phyloP scores from a whole-genome alignment of 1,140 invertebrate genomes.

The Brachionus manjavacas region DNA sequence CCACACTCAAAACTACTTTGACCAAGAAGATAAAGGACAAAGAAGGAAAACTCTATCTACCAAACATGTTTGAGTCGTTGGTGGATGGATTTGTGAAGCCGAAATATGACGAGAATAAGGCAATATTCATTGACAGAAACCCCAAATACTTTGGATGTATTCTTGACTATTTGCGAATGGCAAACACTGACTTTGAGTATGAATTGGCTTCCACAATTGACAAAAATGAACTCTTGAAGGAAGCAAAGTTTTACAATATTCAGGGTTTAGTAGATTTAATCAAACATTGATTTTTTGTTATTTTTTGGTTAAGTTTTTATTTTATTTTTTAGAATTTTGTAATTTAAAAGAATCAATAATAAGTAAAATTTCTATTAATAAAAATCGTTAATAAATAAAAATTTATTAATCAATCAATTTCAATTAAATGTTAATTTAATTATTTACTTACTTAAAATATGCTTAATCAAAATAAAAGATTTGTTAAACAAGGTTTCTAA shows the following conservation, averaged over 20 bases:
- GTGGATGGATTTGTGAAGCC: not conserved
- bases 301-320: not conserved
- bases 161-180: conserved; percentile 8
- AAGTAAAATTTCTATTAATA: too few species aligned
- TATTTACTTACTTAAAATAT: not conserved
- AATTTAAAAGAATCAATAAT: not conserved
- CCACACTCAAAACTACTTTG: not conserved
- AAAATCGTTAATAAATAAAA: too few species aligned
- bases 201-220: not conserved
- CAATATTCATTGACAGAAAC: conserved; percentile 22
- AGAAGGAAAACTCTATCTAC: not conserved
- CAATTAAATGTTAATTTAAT: too few species aligned
- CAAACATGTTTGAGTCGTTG: not conserved
- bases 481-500: too few species aligned
- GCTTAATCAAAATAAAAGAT: too few species aligned
- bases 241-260: conserved; percentile 34
- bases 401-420: too few species aligned
- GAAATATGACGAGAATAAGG: not conserved
- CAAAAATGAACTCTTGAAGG: not conserved
- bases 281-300: not conserved
- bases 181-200: not conserved
- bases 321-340: not conserved
- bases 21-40: not conserved
- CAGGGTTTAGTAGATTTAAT: not conserved
- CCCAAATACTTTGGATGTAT: not conserved